These are phyloP conservation scores for Ladona fulva DNA, from an alignment of 1,140 invertebrate genomes.

Conservation along the genomic window DNA sequence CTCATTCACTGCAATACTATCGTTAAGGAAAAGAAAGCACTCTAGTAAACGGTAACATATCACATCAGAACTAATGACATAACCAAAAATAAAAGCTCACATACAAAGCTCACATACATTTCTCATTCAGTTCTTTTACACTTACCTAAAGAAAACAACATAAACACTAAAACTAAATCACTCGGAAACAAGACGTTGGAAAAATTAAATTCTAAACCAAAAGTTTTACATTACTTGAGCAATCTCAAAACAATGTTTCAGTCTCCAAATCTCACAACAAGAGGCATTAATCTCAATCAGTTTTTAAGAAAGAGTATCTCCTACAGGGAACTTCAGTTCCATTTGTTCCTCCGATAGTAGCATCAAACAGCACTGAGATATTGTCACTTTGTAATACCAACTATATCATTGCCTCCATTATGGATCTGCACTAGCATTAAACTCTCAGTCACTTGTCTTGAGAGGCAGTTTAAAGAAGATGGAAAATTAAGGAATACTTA, in stretches of 20 bases:
- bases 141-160: background rate
- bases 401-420: background rate
- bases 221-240: background rate
- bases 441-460: background rate
- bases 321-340: background rate
- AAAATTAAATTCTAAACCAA: background rate
- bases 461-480: background rate
- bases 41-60: background rate
- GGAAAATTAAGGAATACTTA: background rate
- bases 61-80: background rate
- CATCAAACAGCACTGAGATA: background rate
- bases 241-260: background rate
- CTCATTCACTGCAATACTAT: background rate
- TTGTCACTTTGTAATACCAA: background rate
- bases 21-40: background rate
- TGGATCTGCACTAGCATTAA: background rate
- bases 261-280: background rate
- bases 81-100: background rate
- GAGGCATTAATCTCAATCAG: background rate
- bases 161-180: background rate
- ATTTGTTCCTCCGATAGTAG: background rate
- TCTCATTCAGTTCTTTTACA: background rate
- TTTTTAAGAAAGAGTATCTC: background rate
- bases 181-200: background rate
- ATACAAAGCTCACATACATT: background rate